Conservation (phyloP, 2,797 vertebrate genomes). For the Gadopsis bispinosus region DNA sequence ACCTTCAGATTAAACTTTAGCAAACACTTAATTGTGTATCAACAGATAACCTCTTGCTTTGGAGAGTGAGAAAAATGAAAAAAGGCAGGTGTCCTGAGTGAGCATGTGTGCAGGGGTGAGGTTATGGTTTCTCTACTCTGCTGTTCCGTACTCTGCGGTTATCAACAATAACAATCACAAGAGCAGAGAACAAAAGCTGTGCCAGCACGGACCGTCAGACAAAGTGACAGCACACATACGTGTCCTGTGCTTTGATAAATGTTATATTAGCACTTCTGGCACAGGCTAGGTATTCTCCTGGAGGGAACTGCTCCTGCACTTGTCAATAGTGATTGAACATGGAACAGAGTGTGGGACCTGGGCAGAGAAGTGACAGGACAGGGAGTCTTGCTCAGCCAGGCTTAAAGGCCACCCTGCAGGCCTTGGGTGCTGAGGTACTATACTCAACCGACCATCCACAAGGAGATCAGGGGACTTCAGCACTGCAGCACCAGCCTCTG, state of each 20-base stretch:
- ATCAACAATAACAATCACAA: slow-evolving; percentile 84
- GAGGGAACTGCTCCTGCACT: slow-evolving; percentile 89
- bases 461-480: slow-evolving; percentile 61
- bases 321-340: slow-evolving; percentile 93
- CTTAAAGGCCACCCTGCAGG: slow-evolving; percentile 93
- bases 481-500: slow-evolving; percentile 76
- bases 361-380: slow-evolving; percentile 87
- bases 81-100: slow-evolving; percentile 73
- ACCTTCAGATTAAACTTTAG: slow-evolving; percentile 90
- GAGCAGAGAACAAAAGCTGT: slow-evolving; percentile 70
- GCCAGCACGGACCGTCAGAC: slow-evolving; percentile 77
- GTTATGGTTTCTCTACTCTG: slow-evolving; percentile 78
- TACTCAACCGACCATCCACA: slow-evolving; percentile 58
- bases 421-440: slow-evolving; percentile 83
- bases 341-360: slow-evolving; percentile 78
- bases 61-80: slow-evolving; percentile 82
- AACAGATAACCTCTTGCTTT: slow-evolving; percentile 86
- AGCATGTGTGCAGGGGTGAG: slow-evolving; percentile 41
- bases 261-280: slow-evolving; percentile 94
- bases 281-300: slow-evolving; percentile 86
- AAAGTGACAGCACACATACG: slow-evolving; percentile 81
- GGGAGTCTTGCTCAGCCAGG: slow-evolving; percentile 89
- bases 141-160: slow-evolving; percentile 87
- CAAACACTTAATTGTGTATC: slow-evolving; percentile 89
- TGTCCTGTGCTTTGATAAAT: slow-evolving; percentile 87